Percentiles rank a stretch among this genome's conserved stretches.
These are phyloP conservation scores for Columbina picui DNA, from an alignment of 2,113 vertebrate species.

Conservation along the genomic window DNA sequence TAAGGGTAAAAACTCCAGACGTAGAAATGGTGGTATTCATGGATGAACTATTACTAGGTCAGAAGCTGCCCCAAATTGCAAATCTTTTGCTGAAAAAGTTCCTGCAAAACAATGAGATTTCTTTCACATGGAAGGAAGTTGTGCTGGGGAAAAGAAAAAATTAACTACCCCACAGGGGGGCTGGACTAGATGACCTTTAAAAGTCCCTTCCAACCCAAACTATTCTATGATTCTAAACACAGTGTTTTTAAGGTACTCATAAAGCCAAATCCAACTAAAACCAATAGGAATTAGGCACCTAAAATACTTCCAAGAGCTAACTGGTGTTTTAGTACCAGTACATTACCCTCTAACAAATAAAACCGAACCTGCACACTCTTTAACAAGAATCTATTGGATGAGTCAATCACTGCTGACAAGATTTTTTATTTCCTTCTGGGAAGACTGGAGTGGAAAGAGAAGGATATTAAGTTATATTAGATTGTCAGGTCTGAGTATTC, in stretches of 20 bases:
- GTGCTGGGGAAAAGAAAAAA: background rate
- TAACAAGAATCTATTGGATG: background rate
- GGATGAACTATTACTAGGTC: background rate
- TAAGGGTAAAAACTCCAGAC: background rate
- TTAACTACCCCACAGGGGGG: no score
- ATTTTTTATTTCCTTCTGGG: background rate
- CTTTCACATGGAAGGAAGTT: background rate
- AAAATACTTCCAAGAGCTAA: background rate
- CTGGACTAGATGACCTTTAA: no score
- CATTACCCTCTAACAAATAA: background rate
- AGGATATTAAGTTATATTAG: background rate
- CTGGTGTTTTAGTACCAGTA: background rate
- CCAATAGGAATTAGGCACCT: background rate
- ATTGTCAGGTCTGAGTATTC: background rate
- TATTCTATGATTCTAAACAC: no score
- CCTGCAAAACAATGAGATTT: background rate
- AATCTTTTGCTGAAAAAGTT: background rate
- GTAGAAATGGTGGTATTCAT: background rate
- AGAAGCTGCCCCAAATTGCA: background rate
- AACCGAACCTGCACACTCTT: background rate
- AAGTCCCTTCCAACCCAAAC: no score
- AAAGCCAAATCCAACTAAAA: background rate
- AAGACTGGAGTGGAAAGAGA: background rate
- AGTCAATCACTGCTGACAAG: background rate
- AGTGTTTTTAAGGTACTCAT: background rate